Evolutionary conservation across 2,113 vertebrate genomes (phyloP).

Genomic region (Ptychochromis oligacanthus): DNA sequence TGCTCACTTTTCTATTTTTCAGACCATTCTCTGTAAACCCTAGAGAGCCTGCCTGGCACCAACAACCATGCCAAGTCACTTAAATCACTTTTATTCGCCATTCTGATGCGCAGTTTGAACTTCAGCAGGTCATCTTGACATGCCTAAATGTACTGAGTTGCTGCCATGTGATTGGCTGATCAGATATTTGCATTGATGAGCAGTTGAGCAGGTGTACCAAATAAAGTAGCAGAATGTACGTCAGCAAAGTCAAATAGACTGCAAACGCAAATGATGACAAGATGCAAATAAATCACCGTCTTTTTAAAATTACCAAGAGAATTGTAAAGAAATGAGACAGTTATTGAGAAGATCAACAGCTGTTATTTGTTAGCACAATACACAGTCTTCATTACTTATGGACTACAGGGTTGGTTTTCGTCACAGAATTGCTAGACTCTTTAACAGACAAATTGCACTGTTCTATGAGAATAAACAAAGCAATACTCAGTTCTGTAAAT

Average conservation of each 20-base stretch:
- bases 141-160: background rate
- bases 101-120: background rate
- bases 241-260: background rate
- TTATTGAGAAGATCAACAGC: background rate
- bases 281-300: background rate
- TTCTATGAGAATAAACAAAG: background rate
- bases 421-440: background rate
- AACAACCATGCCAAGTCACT: background rate
- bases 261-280: background rate
- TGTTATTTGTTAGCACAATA: background rate
- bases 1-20: background rate
- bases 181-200: too few species aligned
- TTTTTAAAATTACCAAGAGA: background rate
- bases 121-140: background rate
- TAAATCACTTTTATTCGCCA: background rate
- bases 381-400: background rate
- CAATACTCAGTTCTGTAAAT: background rate
- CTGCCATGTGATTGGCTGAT: fast-evolving
- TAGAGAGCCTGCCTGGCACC: background rate
- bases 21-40: background rate
- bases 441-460: background rate
- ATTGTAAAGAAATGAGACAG: background rate
- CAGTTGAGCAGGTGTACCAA: too few species aligned
- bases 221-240: background rate
- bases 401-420: background rate